phyloP scores from a whole-genome alignment of 2,797 vertebrate genomes.

The Pseudotriccus pelzelni region DNA sequence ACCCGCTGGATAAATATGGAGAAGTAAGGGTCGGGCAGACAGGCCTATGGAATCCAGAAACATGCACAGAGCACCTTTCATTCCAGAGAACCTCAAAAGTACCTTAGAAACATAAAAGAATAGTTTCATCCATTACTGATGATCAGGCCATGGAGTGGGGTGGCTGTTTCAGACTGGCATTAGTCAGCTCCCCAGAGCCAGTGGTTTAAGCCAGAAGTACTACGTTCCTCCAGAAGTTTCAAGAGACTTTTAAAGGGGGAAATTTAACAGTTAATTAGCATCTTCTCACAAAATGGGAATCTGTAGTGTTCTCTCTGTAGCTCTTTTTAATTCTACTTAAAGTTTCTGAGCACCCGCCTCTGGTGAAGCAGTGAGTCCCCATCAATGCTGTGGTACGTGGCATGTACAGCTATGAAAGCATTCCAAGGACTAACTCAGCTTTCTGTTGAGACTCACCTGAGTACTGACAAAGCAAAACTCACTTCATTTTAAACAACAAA shows the following conservation, averaged over 20 bases:
- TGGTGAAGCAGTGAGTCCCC: not conserved
- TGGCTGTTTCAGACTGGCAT: not conserved
- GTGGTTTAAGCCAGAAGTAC: not conserved
- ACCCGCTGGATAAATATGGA: not conserved
- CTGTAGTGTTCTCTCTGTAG: not conserved
- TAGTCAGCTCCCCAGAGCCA: conserved; percentile 7
- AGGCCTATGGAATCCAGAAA: not conserved
- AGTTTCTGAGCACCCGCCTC: not conserved
- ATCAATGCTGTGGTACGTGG: not conserved
- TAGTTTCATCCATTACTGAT: not conserved
- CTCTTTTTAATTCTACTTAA: not conserved
- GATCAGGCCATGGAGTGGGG: not conserved
- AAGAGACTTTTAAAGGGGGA: not conserved
- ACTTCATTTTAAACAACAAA: not conserved
- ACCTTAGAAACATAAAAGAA: conserved; percentile 4
- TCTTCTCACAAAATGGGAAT: not conserved
- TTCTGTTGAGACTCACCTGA: conserved; percentile 8
- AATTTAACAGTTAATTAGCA: conserved; percentile 5
- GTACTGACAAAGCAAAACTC: not conserved
- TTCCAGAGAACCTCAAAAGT: conserved; percentile 4
- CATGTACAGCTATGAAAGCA: not conserved
- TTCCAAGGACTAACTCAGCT: not conserved
- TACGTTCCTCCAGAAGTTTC: conserved; percentile 1
- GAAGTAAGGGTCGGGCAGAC: not conserved
- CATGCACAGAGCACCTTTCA: conserved; percentile 5